These are phyloP conservation scores for Asbolus verrucosus DNA, from an alignment of 1,140 invertebrate genomes.

Conservation along the genomic window DNA sequence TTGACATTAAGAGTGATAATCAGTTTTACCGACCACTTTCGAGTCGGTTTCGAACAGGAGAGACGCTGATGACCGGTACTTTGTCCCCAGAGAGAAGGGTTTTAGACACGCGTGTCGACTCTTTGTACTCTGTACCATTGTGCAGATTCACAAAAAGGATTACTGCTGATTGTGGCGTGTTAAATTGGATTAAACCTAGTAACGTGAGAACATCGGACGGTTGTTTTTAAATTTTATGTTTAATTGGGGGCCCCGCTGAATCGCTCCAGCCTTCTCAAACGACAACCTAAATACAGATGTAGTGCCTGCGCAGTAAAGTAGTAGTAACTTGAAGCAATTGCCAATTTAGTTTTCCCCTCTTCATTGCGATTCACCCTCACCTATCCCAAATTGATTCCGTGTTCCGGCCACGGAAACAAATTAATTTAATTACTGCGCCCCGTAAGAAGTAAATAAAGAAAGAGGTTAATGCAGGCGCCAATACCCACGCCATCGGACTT, in stretches of 20 bases:
- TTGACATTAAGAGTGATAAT: too few species aligned
- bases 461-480: neutral
- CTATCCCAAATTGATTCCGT: conserved; percentile 46
- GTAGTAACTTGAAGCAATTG: conserved; percentile 53
- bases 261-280: conserved; percentile 37
- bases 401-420: conserved; percentile 37
- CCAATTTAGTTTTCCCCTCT: conserved; percentile 48
- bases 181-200: conserved; percentile 44
- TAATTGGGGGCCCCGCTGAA: conserved; percentile 24
- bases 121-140: conserved; percentile 20
- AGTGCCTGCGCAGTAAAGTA: conserved; percentile 40
- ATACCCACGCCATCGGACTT: too few species aligned
- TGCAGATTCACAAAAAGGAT: conserved; percentile 46
- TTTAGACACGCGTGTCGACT: conserved; percentile 24
- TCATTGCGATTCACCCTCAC: conserved; percentile 26
- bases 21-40: conserved; percentile 26
- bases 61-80: conserved; percentile 18
- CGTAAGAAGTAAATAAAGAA: conserved; percentile 21
- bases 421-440: conserved; percentile 22
- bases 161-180: conserved; percentile 46
- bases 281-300: conserved; percentile 50
- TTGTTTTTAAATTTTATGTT: conserved; percentile 43
- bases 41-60: neutral
- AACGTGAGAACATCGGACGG: conserved; percentile 41
- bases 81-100: conserved; percentile 9